These are phyloP conservation scores for Lemur catta DNA, from an alignment of 2,797 vertebrate species.

Conservation along the genomic window DNA sequence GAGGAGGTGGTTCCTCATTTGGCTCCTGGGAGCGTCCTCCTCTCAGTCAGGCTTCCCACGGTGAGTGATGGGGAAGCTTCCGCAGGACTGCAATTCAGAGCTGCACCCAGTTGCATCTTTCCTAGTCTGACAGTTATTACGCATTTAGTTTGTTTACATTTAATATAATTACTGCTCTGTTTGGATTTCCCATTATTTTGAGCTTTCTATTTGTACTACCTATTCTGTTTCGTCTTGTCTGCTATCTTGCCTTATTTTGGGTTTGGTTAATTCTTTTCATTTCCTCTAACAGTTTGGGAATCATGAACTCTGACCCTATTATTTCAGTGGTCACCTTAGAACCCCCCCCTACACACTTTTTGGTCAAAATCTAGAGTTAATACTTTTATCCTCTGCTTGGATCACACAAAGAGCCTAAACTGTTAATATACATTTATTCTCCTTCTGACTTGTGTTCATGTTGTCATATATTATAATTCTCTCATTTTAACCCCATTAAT, in stretches of 20 bases:
- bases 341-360: neutral
- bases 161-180: neutral
- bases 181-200: neutral
- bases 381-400: neutral
- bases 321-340: neutral
- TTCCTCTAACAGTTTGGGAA: neutral
- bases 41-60: conserved; percentile 89
- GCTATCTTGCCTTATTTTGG: neutral
- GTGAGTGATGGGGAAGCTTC: fast-evolving
- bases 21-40: conserved; percentile 90
- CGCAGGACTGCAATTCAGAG: fast-evolving
- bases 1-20: conserved; percentile 97
- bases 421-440: neutral
- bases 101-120: neutral
- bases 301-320: neutral
- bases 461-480: neutral
- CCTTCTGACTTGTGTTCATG: neutral
- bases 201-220: neutral
- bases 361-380: neutral
- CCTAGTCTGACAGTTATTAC: neutral
- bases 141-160: neutral
- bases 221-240: neutral
- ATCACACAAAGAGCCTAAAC: neutral
- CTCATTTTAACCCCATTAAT: neutral
- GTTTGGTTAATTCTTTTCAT: neutral